phyloP scores from a whole-genome alignment of 2,888 invertebrate species.

The Tillus elongatus region DNA sequence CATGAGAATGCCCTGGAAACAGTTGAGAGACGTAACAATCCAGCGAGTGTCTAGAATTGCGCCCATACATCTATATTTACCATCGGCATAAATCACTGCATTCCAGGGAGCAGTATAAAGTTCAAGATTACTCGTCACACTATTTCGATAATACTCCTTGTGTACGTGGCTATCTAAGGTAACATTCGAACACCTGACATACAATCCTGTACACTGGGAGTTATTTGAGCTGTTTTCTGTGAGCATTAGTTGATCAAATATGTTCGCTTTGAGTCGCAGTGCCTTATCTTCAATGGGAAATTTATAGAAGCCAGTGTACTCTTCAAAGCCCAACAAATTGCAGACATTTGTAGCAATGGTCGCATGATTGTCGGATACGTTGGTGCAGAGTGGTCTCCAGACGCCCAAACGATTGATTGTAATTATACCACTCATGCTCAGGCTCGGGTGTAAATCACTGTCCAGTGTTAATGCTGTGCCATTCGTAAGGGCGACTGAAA shows the following conservation, averaged over 20 bases:
- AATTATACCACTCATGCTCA: slow-evolving; percentile 54
- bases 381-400: slow-evolving; percentile 59
- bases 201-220: slow-evolving; percentile 47
- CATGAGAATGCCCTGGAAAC: slow-evolving; percentile 41
- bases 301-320: slow-evolving; percentile 29
- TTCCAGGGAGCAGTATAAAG: slow-evolving; percentile 59
- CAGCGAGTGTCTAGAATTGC: slow-evolving; percentile 57
- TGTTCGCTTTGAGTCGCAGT: slow-evolving; percentile 15
- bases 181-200: slow-evolving; percentile 46
- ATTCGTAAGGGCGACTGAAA: slow-evolving; percentile 59
- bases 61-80: slow-evolving; percentile 60
- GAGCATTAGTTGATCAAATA: too few species aligned
- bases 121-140: slow-evolving; percentile 24
- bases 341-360: slow-evolving; percentile 53
- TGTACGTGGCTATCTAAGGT: slow-evolving; percentile 37
- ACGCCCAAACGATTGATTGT: slow-evolving; percentile 50
- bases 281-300: slow-evolving; percentile 21
- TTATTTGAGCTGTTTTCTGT: too few species aligned
- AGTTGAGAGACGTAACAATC: slow-evolving; percentile 50
- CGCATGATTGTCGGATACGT: slow-evolving; percentile 40
- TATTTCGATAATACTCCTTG: too few species aligned
- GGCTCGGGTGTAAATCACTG: slow-evolving; percentile 50
- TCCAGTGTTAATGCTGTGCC: slow-evolving; percentile 52
- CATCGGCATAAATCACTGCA: slow-evolving; percentile 62
- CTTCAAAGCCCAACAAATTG: slow-evolving; percentile 57